phyloP scores from a whole-genome alignment of 37 sponge, comb jelly and placozoan genomes.

The Spongilla lacustris region DNA sequence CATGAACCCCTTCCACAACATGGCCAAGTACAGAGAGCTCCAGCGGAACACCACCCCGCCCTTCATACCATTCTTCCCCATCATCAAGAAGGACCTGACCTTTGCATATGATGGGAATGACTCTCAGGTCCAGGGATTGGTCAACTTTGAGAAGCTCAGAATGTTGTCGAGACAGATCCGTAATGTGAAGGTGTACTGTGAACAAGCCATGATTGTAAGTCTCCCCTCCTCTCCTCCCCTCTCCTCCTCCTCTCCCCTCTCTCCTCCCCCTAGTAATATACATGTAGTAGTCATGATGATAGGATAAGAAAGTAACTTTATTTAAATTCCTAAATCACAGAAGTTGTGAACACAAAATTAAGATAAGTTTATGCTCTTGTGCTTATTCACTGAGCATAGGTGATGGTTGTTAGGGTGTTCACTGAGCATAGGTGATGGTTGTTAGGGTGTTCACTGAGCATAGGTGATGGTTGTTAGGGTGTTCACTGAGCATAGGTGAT shows the following conservation, averaged over 20 bases:
- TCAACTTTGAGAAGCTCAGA: constrained; percentile 97
- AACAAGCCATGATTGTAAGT: constrained; percentile 58
- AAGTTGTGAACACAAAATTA: too few species aligned
- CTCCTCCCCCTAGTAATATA: not conserved
- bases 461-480: too few species aligned
- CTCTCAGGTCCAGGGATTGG: constrained; percentile 73
- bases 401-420: too few species aligned
- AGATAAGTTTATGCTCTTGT: too few species aligned
- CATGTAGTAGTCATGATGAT: too few species aligned
- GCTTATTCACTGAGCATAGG: too few species aligned
- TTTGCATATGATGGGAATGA: constrained; percentile 88
- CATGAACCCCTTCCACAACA: constrained; percentile 95
- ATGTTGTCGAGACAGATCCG: constrained; percentile 75
- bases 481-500: too few species aligned
- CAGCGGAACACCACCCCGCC: constrained; percentile 75
- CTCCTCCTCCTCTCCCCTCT: not conserved
- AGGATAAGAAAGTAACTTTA: too few species aligned
- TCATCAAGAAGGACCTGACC: constrained; percentile 95
- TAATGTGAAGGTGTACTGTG: constrained; percentile 58
- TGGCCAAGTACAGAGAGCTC: constrained; percentile 91
- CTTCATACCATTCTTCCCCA: constrained; percentile 95
- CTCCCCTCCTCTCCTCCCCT: not conserved
- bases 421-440: too few species aligned
- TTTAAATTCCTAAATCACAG: too few species aligned
- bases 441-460: too few species aligned